Conservation (phyloP, 2,797 vertebrate species). For the Microhierax caerulescens region DNA sequence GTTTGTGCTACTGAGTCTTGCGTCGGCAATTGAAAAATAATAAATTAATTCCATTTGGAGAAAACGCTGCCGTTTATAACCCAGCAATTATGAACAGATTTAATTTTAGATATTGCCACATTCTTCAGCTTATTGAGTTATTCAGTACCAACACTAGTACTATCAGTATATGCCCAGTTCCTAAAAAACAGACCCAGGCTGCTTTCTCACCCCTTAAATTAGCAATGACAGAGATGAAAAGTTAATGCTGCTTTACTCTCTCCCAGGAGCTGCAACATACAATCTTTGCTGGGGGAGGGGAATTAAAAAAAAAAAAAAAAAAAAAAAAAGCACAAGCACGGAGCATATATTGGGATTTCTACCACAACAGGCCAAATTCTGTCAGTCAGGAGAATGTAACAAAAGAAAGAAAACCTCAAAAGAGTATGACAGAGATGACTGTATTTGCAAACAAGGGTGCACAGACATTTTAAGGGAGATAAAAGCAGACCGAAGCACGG, state of each 20-base stretch:
- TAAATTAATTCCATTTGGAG: conserved; percentile 43
- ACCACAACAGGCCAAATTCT: not conserved
- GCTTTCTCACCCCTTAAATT: not conserved
- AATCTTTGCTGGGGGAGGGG: not conserved
- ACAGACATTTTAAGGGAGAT: not conserved
- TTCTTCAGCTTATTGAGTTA: conserved; percentile 9
- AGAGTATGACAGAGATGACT: not conserved
- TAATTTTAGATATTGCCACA: conserved; percentile 18
- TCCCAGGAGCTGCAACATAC: not conserved
- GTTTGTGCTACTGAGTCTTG: not conserved
- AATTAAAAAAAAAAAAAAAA: not conserved
- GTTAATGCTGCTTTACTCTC: not conserved
- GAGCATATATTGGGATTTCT: not conserved
- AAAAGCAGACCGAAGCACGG: not conserved
- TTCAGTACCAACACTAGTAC: not conserved
- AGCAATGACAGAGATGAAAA: not conserved
- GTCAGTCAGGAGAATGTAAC: fast-evolving
- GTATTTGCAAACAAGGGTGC: not conserved
- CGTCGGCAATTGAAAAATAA: not conserved
- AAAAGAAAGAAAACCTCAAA: not conserved
- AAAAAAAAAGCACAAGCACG: not conserved
- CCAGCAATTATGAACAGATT: conserved; percentile 54
- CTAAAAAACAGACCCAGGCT: not conserved
- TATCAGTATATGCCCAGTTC: not conserved
- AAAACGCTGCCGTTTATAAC: conserved; percentile 27